Evolutionary conservation across 2,113 vertebrate genomes (phyloP).

Genomic region (Nasalis larvatus): DNA sequence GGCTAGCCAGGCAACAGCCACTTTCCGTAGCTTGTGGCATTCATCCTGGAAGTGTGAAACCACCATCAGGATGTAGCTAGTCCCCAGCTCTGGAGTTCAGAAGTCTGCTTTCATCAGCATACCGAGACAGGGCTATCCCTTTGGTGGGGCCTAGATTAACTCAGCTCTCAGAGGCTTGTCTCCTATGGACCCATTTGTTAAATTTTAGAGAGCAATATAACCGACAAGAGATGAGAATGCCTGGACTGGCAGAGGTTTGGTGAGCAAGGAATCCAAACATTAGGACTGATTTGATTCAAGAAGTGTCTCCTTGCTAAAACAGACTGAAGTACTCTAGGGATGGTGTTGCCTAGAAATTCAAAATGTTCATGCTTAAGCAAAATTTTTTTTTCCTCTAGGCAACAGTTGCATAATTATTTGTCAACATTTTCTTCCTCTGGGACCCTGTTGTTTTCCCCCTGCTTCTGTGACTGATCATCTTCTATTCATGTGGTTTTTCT

Average conservation of each 20-base stretch:
- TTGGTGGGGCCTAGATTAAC: background rate
- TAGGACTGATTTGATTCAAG: background rate
- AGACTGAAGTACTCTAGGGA: background rate
- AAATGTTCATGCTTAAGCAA: background rate
- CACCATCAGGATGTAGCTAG: no score
- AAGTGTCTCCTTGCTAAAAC: background rate
- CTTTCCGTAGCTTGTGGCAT: background rate
- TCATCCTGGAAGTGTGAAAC: background rate
- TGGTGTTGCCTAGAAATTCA: slow-evolving; percentile 8
- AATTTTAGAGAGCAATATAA: background rate
- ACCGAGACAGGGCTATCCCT: background rate
- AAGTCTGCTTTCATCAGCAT: background rate
- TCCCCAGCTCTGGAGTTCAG: background rate
- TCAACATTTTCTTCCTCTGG: background rate
- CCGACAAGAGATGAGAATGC: background rate
- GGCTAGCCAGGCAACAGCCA: background rate
- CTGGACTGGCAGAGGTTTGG: background rate
- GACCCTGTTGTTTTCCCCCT: background rate
- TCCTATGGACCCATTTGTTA: background rate
- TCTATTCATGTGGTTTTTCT: slow-evolving; percentile 24
- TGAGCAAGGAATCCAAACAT: background rate
- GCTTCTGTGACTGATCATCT: slow-evolving; percentile 40
- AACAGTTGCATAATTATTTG: background rate
- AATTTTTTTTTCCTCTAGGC: background rate
- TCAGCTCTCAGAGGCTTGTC: background rate